phyloP scores from a whole-genome alignment of 1,140 invertebrate species.

The Acyrthosiphon pisum region DNA sequence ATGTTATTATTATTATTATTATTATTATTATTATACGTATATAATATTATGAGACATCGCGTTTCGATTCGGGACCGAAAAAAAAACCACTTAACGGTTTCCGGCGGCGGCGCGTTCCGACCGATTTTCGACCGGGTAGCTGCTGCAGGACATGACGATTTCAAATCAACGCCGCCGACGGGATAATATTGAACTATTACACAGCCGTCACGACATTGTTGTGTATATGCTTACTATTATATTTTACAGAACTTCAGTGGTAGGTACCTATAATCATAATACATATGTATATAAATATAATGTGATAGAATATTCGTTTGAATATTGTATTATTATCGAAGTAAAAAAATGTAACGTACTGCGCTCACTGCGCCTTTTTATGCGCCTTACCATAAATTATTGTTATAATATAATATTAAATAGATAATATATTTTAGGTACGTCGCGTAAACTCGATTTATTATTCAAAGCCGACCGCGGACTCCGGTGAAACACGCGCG shows the following conservation, averaged over 20 bases:
- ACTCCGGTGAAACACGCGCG: background rate
- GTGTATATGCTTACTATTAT: background rate
- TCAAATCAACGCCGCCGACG: background rate
- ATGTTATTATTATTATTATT: background rate
- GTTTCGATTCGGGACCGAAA: background rate
- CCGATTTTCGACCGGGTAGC: background rate
- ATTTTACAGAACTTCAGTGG: background rate
- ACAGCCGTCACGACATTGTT: background rate
- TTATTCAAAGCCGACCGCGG: background rate
- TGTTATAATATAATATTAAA: background rate
- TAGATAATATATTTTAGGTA: background rate
- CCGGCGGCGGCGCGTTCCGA: background rate
- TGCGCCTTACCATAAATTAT: background rate
- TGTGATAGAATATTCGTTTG: background rate
- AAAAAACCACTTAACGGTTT: background rate
- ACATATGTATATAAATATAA: background rate
- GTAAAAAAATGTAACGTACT: background rate
- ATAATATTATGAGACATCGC: background rate
- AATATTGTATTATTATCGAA: constrained; percentile 9
- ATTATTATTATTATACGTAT: background rate
- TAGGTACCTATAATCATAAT: background rate
- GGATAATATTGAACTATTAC: constrained; percentile 3
- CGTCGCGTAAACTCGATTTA: background rate
- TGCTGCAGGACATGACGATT: background rate
- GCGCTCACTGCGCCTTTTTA: background rate